Evolutionary conservation across 2,888 invertebrate genomes (phyloP).

Genomic region (Philhelius pedissequus): DNA sequence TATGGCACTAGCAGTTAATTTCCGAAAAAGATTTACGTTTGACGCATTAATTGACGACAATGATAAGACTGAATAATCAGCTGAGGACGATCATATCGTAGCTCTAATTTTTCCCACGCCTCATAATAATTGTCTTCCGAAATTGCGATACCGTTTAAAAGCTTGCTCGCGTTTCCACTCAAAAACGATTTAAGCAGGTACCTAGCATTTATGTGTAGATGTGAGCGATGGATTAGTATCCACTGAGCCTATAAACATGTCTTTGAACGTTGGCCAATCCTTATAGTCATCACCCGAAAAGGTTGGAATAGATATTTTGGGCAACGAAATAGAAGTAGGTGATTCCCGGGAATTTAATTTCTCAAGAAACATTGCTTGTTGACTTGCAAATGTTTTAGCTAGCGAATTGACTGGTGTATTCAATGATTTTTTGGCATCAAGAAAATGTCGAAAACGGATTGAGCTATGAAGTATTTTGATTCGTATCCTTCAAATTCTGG

Average conservation of each 20-base stretch:
- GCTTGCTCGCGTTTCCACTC: too few relatives aligned
- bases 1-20: slow-evolving; percentile 34
- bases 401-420: not conserved
- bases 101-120: too few relatives aligned
- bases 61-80: too few relatives aligned
- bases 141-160: too few relatives aligned
- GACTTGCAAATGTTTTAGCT: not conserved
- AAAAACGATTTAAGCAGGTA: too few relatives aligned
- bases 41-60: not conserved
- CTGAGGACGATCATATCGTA: not conserved
- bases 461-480: too few relatives aligned
- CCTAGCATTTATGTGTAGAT: not conserved
- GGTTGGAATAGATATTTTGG: slow-evolving; percentile 8
- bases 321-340: not conserved
- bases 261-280: slow-evolving; percentile 6
- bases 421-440: not conserved
- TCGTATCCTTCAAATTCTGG: not conserved
- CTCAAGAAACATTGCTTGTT: slow-evolving; percentile 18
- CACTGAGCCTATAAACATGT: not conserved
- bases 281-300: slow-evolving; percentile 25
- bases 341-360: not conserved
- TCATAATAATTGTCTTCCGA: too few relatives aligned
- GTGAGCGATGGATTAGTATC: not conserved
- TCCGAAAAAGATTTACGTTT: not conserved
- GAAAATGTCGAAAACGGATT: not conserved